These are phyloP conservation scores for Fulmarus glacialis DNA, from an alignment of 2,113 vertebrate genomes.

Conservation along the genomic window DNA sequence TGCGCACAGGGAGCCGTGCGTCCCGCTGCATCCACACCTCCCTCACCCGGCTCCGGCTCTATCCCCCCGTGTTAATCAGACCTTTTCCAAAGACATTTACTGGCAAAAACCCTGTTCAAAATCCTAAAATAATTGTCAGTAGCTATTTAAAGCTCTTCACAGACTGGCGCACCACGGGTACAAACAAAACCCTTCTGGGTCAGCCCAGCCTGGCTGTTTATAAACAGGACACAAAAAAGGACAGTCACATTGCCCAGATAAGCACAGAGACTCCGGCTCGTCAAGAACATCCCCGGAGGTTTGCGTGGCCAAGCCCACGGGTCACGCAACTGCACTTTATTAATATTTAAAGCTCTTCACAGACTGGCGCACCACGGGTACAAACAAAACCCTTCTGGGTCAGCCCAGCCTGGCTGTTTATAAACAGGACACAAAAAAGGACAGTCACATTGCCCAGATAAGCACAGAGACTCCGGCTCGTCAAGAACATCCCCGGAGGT, in stretches of 20 bases:
- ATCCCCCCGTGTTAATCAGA: neutral
- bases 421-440: neutral
- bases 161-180: neutral
- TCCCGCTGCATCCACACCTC: neutral
- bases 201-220: conserved; percentile 12
- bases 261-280: neutral
- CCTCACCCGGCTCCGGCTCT: neutral
- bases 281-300: neutral
- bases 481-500: neutral
- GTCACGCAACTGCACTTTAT: neutral
- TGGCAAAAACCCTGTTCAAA: conserved; percentile 30
- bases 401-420: conserved; percentile 12
- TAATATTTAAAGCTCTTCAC: conserved; percentile 47
- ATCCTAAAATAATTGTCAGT: neutral
- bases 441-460: neutral
- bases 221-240: neutral
- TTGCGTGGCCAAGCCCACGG: neutral
- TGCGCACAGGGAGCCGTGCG: fast-evolving
- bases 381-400: conserved; percentile 55
- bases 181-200: conserved; percentile 55
- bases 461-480: neutral
- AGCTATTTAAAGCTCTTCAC: conserved; percentile 42
- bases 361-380: neutral
- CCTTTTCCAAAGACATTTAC: conserved; percentile 20
- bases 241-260: neutral